phyloP scores from a whole-genome alignment of 2,888 invertebrate species.

The Podotricha telesiphe region DNA sequence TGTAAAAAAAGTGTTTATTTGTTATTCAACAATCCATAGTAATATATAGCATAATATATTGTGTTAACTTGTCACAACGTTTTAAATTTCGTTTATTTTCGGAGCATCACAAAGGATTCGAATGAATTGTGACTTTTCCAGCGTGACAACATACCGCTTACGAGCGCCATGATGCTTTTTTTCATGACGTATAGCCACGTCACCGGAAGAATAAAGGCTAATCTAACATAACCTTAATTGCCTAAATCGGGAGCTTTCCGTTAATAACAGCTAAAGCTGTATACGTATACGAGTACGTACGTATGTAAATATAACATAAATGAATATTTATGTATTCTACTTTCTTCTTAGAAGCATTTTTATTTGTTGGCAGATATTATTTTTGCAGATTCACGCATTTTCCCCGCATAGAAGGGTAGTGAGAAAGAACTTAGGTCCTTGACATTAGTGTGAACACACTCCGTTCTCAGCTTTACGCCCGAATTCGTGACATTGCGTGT shows the following conservation, averaged over 20 bases:
- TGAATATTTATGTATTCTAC: background rate
- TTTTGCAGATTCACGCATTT: too few relatives aligned
- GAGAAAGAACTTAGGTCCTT: too few relatives aligned
- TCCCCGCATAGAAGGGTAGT: too few relatives aligned
- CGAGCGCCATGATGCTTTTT: constrained; percentile 23
- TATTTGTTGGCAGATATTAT: too few relatives aligned
- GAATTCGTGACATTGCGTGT: too few relatives aligned
- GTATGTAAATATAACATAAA: background rate
- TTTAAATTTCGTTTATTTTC: constrained; percentile 22
- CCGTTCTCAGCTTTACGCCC: too few relatives aligned
- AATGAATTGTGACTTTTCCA: constrained; percentile 33
- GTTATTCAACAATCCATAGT: constrained; percentile 9
- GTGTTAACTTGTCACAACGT: constrained; percentile 18
- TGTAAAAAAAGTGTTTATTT: constrained; percentile 19
- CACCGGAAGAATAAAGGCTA: constrained; percentile 22
- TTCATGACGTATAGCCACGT: constrained; percentile 27
- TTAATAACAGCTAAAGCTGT: constrained; percentile 1
- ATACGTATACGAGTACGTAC: background rate
- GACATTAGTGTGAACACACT: too few relatives aligned
- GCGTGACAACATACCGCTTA: constrained; percentile 32
- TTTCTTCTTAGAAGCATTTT: background rate
- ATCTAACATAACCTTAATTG: constrained; percentile 27
- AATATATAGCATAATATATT: constrained; percentile 21
- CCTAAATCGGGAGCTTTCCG: constrained; percentile 11
- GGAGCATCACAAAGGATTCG: constrained; percentile 27